These are phyloP conservation scores for Bimastos eiseni DNA, from an alignment of 2,888 invertebrate genomes.

Conservation along the genomic window DNA sequence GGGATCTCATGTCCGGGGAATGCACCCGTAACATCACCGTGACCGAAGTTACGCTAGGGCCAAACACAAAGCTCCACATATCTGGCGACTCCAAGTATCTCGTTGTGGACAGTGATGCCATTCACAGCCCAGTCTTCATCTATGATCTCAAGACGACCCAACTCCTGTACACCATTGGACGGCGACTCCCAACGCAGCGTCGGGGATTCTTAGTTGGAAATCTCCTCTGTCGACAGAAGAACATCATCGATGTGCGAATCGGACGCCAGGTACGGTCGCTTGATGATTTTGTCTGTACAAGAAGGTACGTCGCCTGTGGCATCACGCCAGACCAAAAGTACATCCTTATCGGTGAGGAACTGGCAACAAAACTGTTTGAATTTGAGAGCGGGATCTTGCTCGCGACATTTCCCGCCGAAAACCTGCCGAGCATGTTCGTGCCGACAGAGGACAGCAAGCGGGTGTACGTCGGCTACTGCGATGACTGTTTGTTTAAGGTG, in stretches of 20 bases:
- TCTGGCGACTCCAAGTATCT: slow-evolving; percentile 43
- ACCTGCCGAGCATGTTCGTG: slow-evolving; percentile 45
- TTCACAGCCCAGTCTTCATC: slow-evolving; percentile 41
- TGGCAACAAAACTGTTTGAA: slow-evolving; percentile 41
- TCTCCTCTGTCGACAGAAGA: slow-evolving; percentile 45
- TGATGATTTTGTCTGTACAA: slow-evolving; percentile 42
- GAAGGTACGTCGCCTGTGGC: slow-evolving; percentile 42
- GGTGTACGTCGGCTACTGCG: slow-evolving; percentile 47
- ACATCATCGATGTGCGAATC: slow-evolving; percentile 43
- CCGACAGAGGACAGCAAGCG: slow-evolving; percentile 46
- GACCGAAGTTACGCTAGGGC: slow-evolving; percentile 37
- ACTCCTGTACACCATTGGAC: slow-evolving; percentile 41
- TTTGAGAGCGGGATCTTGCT: slow-evolving; percentile 35
- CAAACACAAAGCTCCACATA: slow-evolving; percentile 39
- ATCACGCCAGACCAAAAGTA: slow-evolving; percentile 43
- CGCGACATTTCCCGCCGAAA: slow-evolving; percentile 40
- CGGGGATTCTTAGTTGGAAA: slow-evolving; percentile 41
- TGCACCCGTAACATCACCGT: slow-evolving; percentile 38
- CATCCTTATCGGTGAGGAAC: slow-evolving; percentile 44
- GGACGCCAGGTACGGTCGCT: slow-evolving; percentile 39
- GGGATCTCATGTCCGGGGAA: slow-evolving; percentile 45
- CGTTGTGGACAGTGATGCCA: slow-evolving; percentile 44
- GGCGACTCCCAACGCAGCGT: slow-evolving; percentile 36
- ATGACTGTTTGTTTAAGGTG: slow-evolving; percentile 46
- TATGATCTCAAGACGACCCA: slow-evolving; percentile 44